A percentile compares a stretch with the other conserved stretches of the same genome.
These are phyloP conservation scores for Lapara coniferarum DNA, from an alignment of 2,888 invertebrate species.

Conservation along the genomic window DNA sequence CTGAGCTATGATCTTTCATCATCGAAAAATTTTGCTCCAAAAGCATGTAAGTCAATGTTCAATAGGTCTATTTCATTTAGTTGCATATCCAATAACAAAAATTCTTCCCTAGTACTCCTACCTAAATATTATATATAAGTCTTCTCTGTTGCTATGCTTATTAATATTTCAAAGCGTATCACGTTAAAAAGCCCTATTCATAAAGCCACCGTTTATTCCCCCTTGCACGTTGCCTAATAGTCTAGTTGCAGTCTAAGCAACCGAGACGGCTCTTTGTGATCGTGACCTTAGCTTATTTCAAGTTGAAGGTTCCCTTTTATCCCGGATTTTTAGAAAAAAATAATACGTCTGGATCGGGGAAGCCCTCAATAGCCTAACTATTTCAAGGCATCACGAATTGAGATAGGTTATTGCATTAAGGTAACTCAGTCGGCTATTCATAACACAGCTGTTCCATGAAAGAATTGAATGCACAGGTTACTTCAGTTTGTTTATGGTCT, in stretches of 20 bases:
- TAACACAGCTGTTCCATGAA: constrained; percentile 66
- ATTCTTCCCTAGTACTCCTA: background rate
- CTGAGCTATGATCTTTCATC: background rate
- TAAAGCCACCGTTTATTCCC: constrained; percentile 44
- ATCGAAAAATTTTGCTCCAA: too few species aligned
- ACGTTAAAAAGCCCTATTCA: constrained; percentile 36
- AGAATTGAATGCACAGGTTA: constrained; percentile 28
- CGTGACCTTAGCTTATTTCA: constrained; percentile 78
- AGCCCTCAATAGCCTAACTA: constrained; percentile 66
- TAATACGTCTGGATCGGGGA: constrained; percentile 67
- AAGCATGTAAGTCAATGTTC: too few species aligned
- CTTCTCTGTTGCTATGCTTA: background rate
- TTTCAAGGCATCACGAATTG: constrained; percentile 67
- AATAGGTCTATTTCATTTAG: too few species aligned
- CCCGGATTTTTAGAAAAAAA: constrained; percentile 47
- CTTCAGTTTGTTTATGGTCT: constrained; percentile 13
- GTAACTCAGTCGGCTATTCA: constrained; percentile 65
- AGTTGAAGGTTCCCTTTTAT: constrained; percentile 79
- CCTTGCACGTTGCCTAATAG: constrained; percentile 63
- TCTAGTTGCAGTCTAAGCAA: constrained; percentile 71
- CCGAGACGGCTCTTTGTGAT: constrained; percentile 55
- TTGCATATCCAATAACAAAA: too few species aligned
- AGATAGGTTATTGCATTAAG: constrained; percentile 76
- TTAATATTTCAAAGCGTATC: constrained; percentile 13
- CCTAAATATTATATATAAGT: background rate